Percentiles rank a stretch among this genome's conserved stretches.
phyloP scores from a whole-genome alignment of 2,797 vertebrate genomes.

The Anisognathus igniventris region DNA sequence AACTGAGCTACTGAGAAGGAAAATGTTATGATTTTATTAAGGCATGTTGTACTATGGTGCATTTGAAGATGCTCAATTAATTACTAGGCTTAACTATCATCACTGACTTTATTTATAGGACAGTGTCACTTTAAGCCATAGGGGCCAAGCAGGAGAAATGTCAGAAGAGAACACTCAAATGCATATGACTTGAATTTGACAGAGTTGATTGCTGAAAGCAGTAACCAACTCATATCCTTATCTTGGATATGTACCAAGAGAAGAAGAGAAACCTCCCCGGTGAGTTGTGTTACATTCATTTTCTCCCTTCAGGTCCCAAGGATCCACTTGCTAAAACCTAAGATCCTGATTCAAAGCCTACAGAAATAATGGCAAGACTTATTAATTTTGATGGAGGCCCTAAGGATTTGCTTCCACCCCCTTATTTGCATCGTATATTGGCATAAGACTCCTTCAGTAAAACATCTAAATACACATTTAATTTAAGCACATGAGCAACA shows the following conservation, averaged over 20 bases:
- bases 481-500: neutral
- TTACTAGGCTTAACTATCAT: neutral
- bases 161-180: neutral
- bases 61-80: neutral
- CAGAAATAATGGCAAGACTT: neutral
- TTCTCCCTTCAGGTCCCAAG: neutral
- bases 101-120: neutral
- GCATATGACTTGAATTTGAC: neutral
- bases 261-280: neutral
- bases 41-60: too few species aligned
- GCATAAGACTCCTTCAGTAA: neutral
- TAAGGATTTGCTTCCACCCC: neutral
- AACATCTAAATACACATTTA: constrained; percentile 3
- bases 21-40: neutral
- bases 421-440: neutral
- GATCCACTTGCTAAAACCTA: neutral
- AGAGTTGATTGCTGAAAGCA: neutral
- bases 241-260: neutral
- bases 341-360: neutral
- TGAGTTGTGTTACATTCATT: neutral
- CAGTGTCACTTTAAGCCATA: neutral
- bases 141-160: neutral
- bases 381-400: neutral
- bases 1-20: accelerated
- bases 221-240: neutral